Percentiles rank a stretch among this genome's conserved stretches.
phyloP scores from a whole-genome alignment of 2,797 vertebrate species.

The Apogon talboti region DNA sequence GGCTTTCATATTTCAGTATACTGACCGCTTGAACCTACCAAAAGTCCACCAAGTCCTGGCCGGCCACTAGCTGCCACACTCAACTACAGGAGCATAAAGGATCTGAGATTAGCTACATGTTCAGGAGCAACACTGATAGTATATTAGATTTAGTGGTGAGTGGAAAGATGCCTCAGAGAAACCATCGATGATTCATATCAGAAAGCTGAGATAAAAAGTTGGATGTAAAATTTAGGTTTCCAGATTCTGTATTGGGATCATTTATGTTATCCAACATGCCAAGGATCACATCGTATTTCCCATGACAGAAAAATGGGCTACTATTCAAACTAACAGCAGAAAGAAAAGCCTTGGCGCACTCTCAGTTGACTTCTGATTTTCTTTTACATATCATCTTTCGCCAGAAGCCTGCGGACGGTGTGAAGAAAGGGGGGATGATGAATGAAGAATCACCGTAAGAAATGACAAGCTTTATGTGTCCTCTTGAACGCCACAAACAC shows the following conservation, averaged over 20 bases:
- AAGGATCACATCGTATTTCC: constrained; percentile 57
- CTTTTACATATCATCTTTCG: constrained; percentile 54
- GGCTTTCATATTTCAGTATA: constrained; percentile 41
- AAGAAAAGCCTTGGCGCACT: constrained; percentile 50
- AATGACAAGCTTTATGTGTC: constrained; percentile 50
- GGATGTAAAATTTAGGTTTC: constrained; percentile 28
- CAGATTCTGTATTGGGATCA: constrained; percentile 40
- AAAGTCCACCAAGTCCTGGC: constrained; percentile 14
- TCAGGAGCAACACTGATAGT: constrained; percentile 9
- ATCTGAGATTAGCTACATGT: constrained; percentile 34
- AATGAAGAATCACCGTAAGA: constrained; percentile 46
- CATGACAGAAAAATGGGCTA: constrained; percentile 56
- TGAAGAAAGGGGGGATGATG: constrained; percentile 47
- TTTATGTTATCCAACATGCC: constrained; percentile 48
- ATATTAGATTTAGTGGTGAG: constrained; percentile 40
- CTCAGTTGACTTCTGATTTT: constrained; percentile 45
- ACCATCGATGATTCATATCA: constrained; percentile 35
- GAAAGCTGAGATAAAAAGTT: constrained; percentile 33
- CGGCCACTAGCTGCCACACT: constrained; percentile 17
- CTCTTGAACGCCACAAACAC: constrained; percentile 45
- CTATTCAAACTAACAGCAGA: constrained; percentile 50
- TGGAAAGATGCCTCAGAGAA: constrained; percentile 42
- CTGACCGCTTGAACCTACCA: constrained; percentile 16
- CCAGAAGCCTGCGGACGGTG: constrained; percentile 40
- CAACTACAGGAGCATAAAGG: constrained; percentile 7